Evolutionary conservation across 2,113 vertebrate species (phyloP), one percentile per base, ranked within the genome.

Genomic region (Oxygymnocypris stewartii): DNA sequence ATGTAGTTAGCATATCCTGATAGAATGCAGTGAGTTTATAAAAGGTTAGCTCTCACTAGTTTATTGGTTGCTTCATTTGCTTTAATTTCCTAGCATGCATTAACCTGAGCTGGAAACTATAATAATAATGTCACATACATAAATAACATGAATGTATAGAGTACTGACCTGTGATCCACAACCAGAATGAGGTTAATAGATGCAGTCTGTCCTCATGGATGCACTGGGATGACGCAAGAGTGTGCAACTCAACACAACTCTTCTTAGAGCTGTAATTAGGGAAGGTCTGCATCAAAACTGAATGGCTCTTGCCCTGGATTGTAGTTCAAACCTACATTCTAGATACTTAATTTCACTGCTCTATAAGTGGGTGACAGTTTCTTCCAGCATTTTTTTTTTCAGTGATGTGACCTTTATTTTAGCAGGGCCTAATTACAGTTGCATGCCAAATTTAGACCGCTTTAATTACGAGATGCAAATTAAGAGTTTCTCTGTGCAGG

Each of bases 391-490:
- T 5, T 73, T 86, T 81, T 81, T 86, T 80, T 69, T 54, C 7
- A 80, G 14, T 81, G 71, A 57, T n/a, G 40, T 83, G 86, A 87
- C 86, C 80, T 87, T 87, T 87, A 61, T 71, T 87, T 84, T 57
- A 71, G 37, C 31, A 73, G 73, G 73, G 57, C n/a, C 23, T 87
- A 83, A 87, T 87, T 87, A 75, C 23, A 35, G 12, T 73, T 71
- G 44, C 77, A 40, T 54, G 47, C 65, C 77, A 81, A 49, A 74
- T 59, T 74, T 74, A 88, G 59, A 49, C 3, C 9, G 23, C 54
- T 77, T 59, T 85, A 85, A 82, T 85, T 82, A 81, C 10, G 28
- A 40, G 44, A 83, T 59, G 71, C 73, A 78, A 25, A 86, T 74
- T 35, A 87, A 42, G 61, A 12, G 18, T 35, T 51, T 80, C 14